Percentiles rank a stretch among this genome's conserved stretches.
These are phyloP conservation scores for Nemoura dubitans DNA, from an alignment of 2,888 invertebrate species.

Conservation along the genomic window DNA sequence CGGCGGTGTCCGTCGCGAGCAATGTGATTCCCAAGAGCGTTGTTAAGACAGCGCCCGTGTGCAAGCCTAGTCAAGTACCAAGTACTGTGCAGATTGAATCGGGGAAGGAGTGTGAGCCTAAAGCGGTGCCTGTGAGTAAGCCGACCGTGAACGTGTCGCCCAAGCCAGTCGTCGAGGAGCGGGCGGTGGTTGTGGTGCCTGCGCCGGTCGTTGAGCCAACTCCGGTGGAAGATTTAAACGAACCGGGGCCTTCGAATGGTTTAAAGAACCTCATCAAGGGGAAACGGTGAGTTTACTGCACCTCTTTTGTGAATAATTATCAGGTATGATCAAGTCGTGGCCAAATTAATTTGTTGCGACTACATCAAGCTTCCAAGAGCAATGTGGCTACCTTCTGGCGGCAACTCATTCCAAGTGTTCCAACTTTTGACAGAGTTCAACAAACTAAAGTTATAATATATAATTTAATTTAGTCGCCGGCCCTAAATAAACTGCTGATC, in stretches of 20 bases:
- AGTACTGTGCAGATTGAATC: not conserved
- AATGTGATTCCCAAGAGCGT: not conserved
- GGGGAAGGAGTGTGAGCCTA: not conserved
- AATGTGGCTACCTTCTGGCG: too few species aligned
- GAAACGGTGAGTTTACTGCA: slow-evolving; percentile 16
- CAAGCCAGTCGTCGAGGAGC: not conserved
- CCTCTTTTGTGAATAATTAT: not conserved
- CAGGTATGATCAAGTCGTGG: too few species aligned
- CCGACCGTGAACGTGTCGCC: not conserved
- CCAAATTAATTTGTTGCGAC: too few species aligned
- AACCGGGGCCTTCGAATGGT: not conserved
- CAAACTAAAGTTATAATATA: too few species aligned
- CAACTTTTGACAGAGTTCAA: too few species aligned
- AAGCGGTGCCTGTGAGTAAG: not conserved
- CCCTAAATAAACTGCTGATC: too few species aligned
- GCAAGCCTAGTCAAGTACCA: slow-evolving; percentile 21
- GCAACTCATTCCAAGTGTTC: too few species aligned
- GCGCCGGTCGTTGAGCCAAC: not conserved
- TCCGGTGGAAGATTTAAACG: not conserved
- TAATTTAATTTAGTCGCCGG: too few species aligned
- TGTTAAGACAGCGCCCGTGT: not conserved
- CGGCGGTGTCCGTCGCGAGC: not conserved
- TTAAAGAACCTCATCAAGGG: not conserved
- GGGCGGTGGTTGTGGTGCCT: not conserved
- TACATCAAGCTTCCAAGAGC: too few species aligned